Base-by-base conservation (phyloP, 2,797 vertebrate genomes). In the Bradypus variegatus region DNA sequence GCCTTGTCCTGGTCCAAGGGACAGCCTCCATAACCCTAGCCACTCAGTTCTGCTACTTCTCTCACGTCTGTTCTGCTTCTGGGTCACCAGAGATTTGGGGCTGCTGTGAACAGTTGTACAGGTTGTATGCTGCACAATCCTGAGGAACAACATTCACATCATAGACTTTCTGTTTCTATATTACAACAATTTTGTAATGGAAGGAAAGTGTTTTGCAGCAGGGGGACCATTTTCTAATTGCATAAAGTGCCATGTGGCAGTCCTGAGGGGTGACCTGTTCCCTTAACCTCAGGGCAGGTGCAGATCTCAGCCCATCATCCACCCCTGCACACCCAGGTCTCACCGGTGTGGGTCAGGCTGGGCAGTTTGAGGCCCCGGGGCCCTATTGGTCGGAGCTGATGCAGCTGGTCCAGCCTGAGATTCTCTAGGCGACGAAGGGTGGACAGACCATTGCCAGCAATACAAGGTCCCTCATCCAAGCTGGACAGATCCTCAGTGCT, bases 391-490 rank as follows among this genome's bases (percentile, higher is more conserved):
- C 98, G 98, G 93, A 99, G 98, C 21, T 99, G 99, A 97, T 99
- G 99, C 8, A 99, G 98, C 41, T 99, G 99, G 97, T 99, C 99
- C 31, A 99, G 99, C 97, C 99, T 99, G 31, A 99, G 98, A 94
- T 99, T 99, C 94, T 99, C 99, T 36, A 99, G 97, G 92, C 98
- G 98, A 95, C 98, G 99, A 33, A 99, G 97, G n/a, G 99, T 98
- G 27, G 98, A 98, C 96, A 99, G 98, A 27, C 98, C 98, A 23
- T 96, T 98, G 97, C 93, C 96, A 95, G 96, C 97, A 65, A 95
- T 93, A 0, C 94, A 97, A 96, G 97, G 97, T 88, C 94, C 97
- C 11, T 99, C 99, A 86, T 99, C 99, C 94, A 99, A 94, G 0
- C 98, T 98, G 15, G 99, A 98, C 95, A 99, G 98, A 93, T 99